Conservation (phyloP, 2,797 vertebrate species). For the Pipistrellus kuhlii region DNA sequence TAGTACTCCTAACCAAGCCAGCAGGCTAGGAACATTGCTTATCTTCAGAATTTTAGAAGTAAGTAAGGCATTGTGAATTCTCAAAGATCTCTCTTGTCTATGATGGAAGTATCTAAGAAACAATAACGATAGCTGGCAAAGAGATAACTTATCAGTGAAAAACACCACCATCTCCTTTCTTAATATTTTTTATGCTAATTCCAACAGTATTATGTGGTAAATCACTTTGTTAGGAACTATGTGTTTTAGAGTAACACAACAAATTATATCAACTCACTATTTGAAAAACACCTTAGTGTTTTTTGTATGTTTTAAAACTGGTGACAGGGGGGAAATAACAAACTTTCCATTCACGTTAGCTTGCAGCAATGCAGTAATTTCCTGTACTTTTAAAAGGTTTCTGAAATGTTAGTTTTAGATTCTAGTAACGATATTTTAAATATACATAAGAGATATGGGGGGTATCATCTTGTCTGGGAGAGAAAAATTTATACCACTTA, state of each 20-base stretch:
- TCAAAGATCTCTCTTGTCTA: conserved; percentile 17
- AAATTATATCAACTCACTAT: conserved; percentile 6
- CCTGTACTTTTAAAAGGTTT: not conserved
- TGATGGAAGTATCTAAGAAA: conserved; percentile 56
- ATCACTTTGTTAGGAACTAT: conserved; percentile 16
- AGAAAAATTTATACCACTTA: conserved; percentile 26
- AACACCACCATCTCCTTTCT: not conserved
- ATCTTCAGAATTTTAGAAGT: conserved; percentile 71
- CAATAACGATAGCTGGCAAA: not conserved
- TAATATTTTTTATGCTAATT: conserved; percentile 32
- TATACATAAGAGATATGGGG: not conserved
- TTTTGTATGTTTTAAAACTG: conserved; percentile 8
- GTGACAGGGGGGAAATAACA: not conserved
- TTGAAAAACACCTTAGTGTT: not conserved
- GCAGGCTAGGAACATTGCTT: conserved; percentile 41
- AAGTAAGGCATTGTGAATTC: conserved; percentile 49
- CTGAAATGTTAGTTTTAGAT: conserved; percentile 61
- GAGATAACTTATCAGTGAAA: not conserved
- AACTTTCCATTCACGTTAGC: not conserved
- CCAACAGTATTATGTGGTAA: not conserved
- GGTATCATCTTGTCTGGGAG: not conserved
- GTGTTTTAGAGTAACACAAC: not conserved
- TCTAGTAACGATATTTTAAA: conserved; percentile 18
- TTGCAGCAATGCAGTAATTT: not conserved
- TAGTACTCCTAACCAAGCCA: conserved; percentile 53